Evolutionary conservation across 2,797 vertebrate genomes (phyloP).

Genomic region (Cygnus olor): DNA sequence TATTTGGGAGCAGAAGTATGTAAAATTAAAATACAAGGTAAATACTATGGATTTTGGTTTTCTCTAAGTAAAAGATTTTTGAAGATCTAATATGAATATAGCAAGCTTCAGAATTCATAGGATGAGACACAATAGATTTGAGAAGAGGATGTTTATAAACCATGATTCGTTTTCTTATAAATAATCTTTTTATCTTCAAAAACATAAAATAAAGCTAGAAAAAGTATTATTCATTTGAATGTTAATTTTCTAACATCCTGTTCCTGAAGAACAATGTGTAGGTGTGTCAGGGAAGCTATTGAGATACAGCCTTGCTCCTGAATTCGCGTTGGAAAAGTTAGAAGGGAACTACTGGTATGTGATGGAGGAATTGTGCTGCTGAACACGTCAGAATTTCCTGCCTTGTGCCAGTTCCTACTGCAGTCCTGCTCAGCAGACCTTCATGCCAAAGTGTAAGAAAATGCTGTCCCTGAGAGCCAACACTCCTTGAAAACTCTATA

Average conservation of each 20-base stretch:
- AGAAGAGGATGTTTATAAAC: constrained; percentile 62
- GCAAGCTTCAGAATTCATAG: background rate
- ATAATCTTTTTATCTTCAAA: constrained; percentile 45
- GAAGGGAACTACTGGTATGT: background rate
- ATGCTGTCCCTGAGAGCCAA: background rate
- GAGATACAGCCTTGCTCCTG: background rate
- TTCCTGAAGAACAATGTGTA: constrained; percentile 35
- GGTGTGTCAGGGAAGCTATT: constrained; percentile 31
- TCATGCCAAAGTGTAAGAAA: background rate
- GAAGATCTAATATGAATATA: background rate
- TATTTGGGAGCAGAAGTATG: background rate
- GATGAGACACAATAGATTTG: background rate
- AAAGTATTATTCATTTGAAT: background rate
- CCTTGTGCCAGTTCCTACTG: background rate
- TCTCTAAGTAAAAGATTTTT: background rate
- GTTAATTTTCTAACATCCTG: constrained; percentile 53
- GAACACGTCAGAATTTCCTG: background rate
- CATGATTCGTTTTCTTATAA: constrained; percentile 8
- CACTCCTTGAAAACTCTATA: background rate
- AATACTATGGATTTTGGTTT: background rate
- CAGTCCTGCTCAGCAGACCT: background rate
- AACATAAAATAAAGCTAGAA: background rate
- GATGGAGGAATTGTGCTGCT: background rate
- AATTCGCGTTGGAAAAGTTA: background rate
- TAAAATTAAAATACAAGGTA: background rate